Base-by-base conservation (phyloP, 2,888 invertebrate species). In the Macrosoma leucophasiata region DNA sequence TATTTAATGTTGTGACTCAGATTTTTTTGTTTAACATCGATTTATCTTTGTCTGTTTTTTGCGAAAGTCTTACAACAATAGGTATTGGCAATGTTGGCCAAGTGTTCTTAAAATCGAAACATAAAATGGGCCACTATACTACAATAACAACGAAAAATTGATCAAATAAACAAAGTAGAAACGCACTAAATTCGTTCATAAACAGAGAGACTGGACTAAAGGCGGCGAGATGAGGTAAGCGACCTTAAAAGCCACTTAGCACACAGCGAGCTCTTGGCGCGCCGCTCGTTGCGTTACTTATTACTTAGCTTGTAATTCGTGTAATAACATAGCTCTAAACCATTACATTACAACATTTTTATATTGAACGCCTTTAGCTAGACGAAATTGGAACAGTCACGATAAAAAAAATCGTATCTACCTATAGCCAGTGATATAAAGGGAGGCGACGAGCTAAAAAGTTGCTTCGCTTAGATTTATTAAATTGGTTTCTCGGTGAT, bases 181-280 rank as follows among this genome's bases (percentile, higher is more conserved):
- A 58, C 50, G 53, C 41, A 59, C 59, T 63, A 62, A 67, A 68
- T 64, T 67, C 65, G 62, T 67, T 60, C 60, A 64, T 61, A 63
- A 65, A 58, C 61, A 68, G 57, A 59, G 58, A 55, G 58, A 62
- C 60, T 55, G 58, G 53, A 50, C 54, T 62, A 64, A 56, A 57
- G 59, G 56, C 62, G 56, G 56, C 49, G 57, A 58, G 69, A 74
- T 79, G 79, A 81, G 79, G 79, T 81, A 81, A 79, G 74, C 76
- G 79, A 79, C 78, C 79, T 81, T 77, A 77, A 70, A 65, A 76
- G 71, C 70, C 79, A 82, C 79, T 81, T 81, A 78, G 69, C 74
- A 64, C 67, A 56, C 66, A 48, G 48, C 64, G 62, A 58, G 64
- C 63, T 65, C 63, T 52, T 55, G 55, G 53, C 63, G n/a, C 58